Evolutionary conservation across 1,140 invertebrate species (phyloP), one percentile per base, ranked within the genome.

Genomic region (Muscidifurax raptorellus): DNA sequence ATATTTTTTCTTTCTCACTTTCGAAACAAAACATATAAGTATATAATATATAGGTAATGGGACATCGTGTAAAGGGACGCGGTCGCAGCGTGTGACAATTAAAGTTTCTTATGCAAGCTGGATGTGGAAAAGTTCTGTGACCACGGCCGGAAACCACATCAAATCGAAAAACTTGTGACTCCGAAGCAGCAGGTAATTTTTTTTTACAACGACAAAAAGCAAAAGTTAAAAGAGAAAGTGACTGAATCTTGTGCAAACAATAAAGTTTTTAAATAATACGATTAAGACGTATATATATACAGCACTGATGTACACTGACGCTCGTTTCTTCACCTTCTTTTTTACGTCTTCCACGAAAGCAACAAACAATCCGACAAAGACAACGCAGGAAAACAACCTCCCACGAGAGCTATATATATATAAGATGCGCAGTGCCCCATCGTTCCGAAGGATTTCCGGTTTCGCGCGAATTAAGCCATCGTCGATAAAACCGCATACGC

Each of bases 381-480:
- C 25, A 47, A 13, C 25, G 10, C 7, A 22, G 18, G 25, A 30
- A 44, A 64, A 67, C 6, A n/a, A 27, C 44, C 59, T 78, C 80
- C 64, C 59, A 81, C 52, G 78, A 79, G 10, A 32, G 52, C 44
- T 36, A n/a, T n/a, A n/a, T n/a, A n/a, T n/a, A n/a, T n/a, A n/a
- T n/a, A n/a, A n/a, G n/a, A n/a, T n/a, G 74, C 40, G n/a, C 18
- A 0, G 18, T 64, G 52, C 52, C 18, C 59, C 76, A 28, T 15
- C 71, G 64, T 15, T 64, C 52, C 74, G 79, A 85, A 47, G 59
- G 40, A 28, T 72, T 86, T 80, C 85, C 76, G 71, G 47, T 84
- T 85, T 80, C 67, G 66, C 71, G 69, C 76, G 75, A 82, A 85
- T 84, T 72, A 78, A 87, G 86, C 32, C 78, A 84, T 82, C 75